These are phyloP conservation scores for Tinea trinotella DNA, from an alignment of 2,888 invertebrate species.

Conservation along the genomic window DNA sequence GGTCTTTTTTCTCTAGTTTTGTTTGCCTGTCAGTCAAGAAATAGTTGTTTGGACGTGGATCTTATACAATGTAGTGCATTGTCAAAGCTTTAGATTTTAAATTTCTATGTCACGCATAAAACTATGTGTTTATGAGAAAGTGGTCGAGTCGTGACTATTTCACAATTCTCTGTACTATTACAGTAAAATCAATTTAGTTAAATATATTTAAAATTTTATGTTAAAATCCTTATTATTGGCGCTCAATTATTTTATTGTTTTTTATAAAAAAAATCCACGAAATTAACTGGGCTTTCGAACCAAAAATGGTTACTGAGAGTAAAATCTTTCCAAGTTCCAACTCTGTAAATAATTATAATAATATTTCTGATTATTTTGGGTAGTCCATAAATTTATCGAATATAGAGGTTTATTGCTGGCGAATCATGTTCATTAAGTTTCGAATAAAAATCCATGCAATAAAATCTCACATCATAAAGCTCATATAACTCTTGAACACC, in stretches of 20 bases:
- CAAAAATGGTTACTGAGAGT: too few species aligned
- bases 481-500: background rate
- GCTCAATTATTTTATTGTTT: too few species aligned
- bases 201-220: too few species aligned
- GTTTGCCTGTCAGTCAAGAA: conserved; percentile 64
- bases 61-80: conserved; percentile 54
- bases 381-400: too few species aligned
- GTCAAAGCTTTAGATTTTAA: conserved; percentile 49
- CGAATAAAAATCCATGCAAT: background rate
- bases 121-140: conserved; percentile 44
- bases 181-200: too few species aligned
- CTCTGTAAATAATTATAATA: too few species aligned
- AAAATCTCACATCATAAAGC: conserved; percentile 2
- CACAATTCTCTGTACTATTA: background rate
- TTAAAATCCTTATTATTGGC: too few species aligned
- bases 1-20: conserved; percentile 53
- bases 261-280: too few species aligned
- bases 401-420: too few species aligned
- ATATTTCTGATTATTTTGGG: too few species aligned
- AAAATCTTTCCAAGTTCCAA: too few species aligned
- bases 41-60: conserved; percentile 38
- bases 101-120: conserved; percentile 64
- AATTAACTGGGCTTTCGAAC: too few species aligned
- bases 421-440: background rate
- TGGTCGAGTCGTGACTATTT: background rate